Evolutionary conservation across 2,797 vertebrate genomes (phyloP).

Genomic region (Myotis planiceps): DNA sequence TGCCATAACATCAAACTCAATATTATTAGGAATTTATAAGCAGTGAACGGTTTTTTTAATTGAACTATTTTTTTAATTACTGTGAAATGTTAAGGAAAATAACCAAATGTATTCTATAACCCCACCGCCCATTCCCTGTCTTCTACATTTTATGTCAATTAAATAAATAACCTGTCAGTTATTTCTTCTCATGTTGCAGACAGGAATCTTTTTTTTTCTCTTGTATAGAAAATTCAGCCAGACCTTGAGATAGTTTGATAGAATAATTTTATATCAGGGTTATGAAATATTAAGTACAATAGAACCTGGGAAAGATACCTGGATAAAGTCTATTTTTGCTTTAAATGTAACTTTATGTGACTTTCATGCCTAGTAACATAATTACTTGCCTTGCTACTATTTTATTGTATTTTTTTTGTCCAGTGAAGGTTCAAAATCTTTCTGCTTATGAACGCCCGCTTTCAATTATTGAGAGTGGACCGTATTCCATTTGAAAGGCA

Average conservation of each 20-base stretch:
- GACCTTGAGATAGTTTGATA: neutral
- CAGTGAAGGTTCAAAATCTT: neutral
- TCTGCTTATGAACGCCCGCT: neutral
- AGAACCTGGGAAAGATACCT: neutral
- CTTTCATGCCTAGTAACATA: neutral
- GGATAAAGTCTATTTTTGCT: neutral
- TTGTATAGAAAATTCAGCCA: neutral
- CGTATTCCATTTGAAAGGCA: neutral
- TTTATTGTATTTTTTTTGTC: neutral
- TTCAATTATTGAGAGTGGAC: constrained; percentile 17
- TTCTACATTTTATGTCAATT: neutral
- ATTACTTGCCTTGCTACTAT: neutral
- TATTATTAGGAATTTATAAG: neutral
- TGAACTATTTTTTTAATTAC: neutral
- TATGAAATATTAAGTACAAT: neutral
- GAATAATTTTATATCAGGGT: neutral
- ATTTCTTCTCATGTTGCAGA: neutral
- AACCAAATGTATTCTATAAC: neutral
- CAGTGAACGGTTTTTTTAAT: neutral
- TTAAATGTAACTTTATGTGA: neutral
- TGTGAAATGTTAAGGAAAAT: neutral
- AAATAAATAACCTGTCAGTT: neutral
- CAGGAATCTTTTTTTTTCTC: neutral
- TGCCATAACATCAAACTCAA: neutral
- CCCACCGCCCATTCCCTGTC: neutral